phyloP scores from a whole-genome alignment of 1,140 invertebrate species.

The Lineus longissimus region DNA sequence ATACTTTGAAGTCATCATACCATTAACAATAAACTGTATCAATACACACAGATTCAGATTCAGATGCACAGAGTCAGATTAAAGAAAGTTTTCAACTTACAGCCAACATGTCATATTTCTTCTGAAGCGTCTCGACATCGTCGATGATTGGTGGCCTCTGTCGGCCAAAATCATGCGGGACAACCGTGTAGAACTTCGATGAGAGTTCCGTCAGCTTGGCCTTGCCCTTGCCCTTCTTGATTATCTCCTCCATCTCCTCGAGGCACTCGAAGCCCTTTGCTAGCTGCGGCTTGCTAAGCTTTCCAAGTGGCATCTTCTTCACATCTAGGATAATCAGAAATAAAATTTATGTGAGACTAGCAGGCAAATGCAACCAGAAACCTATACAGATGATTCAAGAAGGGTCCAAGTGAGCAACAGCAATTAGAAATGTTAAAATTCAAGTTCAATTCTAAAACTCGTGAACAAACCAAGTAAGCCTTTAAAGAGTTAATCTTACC shows the following conservation, averaged over 20 bases:
- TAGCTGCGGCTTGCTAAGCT: constrained; percentile 56
- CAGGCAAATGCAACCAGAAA: background rate
- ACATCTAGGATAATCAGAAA: constrained; percentile 43
- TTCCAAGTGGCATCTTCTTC: constrained; percentile 58
- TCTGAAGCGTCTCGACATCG: constrained; percentile 37
- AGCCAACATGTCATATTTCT: constrained; percentile 56
- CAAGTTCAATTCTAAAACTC: no score
- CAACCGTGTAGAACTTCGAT: constrained; percentile 55
- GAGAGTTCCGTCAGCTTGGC: constrained; percentile 35
- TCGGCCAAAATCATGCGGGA: constrained; percentile 57
- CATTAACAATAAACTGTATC: no score
- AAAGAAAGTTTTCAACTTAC: constrained; percentile 29
- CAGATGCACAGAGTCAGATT: no score
- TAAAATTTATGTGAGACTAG: constrained; percentile 6
- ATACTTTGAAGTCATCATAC: no score
- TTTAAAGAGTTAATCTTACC: no score
- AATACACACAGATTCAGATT: no score
- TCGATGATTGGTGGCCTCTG: constrained; percentile 47
- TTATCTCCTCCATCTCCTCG: constrained; percentile 50
- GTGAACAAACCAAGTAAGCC: no score
- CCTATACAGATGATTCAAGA: no score
- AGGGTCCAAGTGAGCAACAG: no score
- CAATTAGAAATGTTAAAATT: no score
- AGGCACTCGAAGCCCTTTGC: constrained; percentile 56
- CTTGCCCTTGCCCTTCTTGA: constrained; percentile 30